Conservation (phyloP, 2,888 invertebrate species). For the Hirtodrosophila confusa region DNA sequence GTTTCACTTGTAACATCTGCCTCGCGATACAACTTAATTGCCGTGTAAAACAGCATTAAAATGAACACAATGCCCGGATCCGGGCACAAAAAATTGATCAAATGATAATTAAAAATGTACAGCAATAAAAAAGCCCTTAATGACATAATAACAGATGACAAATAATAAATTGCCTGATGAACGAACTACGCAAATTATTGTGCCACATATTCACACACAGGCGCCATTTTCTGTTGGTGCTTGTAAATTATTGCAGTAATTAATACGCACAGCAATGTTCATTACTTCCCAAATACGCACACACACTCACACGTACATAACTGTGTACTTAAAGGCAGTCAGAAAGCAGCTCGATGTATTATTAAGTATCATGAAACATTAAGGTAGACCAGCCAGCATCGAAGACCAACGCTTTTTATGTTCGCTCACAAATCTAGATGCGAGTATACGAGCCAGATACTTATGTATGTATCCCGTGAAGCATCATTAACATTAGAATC, state of each 20-base stretch:
- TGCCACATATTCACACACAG: constrained; percentile 19
- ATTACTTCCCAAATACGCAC: constrained; percentile 55
- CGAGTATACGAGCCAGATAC: constrained; percentile 3
- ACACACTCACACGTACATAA: constrained; percentile 1
- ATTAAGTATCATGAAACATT: constrained; percentile 55
- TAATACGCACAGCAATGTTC: constrained; percentile 69
- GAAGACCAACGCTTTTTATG: constrained; percentile 16
- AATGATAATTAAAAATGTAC: constrained; percentile 75
- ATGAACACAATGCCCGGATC: constrained; percentile 27
- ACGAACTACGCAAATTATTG: constrained; percentile 65
- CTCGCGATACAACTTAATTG: constrained; percentile 64
- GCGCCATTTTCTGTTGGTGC: constrained; percentile 36
- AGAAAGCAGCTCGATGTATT: constrained; percentile 40
- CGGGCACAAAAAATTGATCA: constrained; percentile 55
- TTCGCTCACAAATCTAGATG: constrained; percentile 28
- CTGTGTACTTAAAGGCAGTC: constrained; percentile 14
- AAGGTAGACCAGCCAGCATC: constrained; percentile 12
- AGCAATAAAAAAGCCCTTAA: constrained; percentile 66
- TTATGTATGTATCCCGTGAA: constrained; percentile 19
- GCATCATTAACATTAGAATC: constrained; percentile 63
- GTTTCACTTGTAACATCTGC: constrained; percentile 42
- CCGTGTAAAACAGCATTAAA: constrained; percentile 65
- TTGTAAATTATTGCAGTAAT: constrained; percentile 75
- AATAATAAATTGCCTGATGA: constrained; percentile 72
- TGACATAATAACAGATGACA: constrained; percentile 80